A percentile compares a stretch with the other conserved stretches of the same genome.
Evolutionary conservation across 92 coral and sea anemone species (phyloP).

Genomic region (Epizoanthus ramosus): DNA sequence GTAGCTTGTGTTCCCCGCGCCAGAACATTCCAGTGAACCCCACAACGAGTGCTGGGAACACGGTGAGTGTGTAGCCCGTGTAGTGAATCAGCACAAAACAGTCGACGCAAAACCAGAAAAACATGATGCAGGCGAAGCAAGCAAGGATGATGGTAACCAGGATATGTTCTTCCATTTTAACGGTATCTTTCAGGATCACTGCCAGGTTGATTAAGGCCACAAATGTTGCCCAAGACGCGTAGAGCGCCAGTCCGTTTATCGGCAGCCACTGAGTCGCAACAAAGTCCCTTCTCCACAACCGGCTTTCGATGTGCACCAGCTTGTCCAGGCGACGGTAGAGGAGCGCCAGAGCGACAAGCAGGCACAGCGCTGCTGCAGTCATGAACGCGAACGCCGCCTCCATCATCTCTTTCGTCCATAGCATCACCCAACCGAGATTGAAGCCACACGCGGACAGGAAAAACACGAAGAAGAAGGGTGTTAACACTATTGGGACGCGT

Average conservation of each 20-base stretch:
- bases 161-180: conserved; percentile 69
- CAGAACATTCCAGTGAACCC: conserved; percentile 76
- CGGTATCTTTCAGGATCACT: conserved; percentile 72
- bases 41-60: conserved; percentile 75
- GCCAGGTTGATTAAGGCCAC: conserved; percentile 68
- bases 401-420: conserved; percentile 73
- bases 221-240: conserved; percentile 86
- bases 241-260: conserved; percentile 78
- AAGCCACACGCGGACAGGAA: conserved; percentile 75
- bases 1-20: conserved; percentile 53
- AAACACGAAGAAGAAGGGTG: conserved; percentile 79
- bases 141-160: conserved; percentile 72
- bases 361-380: conserved; percentile 60
- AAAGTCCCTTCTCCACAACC: conserved; percentile 73
- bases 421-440: conserved; percentile 81
- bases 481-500: conserved; percentile 70
- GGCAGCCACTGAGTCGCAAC: conserved; percentile 74
- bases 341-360: conserved; percentile 67
- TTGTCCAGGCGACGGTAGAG: conserved; percentile 66
- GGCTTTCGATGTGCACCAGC: conserved; percentile 56
- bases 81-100: conserved; percentile 67
- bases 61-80: conserved; percentile 75
- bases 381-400: conserved; percentile 74
- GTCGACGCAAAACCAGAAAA: conserved; percentile 87
- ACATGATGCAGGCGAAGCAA: conserved; percentile 60